These are phyloP conservation scores for Atrina japonica DNA, from an alignment of 2,888 invertebrate species.

Conservation along the genomic window DNA sequence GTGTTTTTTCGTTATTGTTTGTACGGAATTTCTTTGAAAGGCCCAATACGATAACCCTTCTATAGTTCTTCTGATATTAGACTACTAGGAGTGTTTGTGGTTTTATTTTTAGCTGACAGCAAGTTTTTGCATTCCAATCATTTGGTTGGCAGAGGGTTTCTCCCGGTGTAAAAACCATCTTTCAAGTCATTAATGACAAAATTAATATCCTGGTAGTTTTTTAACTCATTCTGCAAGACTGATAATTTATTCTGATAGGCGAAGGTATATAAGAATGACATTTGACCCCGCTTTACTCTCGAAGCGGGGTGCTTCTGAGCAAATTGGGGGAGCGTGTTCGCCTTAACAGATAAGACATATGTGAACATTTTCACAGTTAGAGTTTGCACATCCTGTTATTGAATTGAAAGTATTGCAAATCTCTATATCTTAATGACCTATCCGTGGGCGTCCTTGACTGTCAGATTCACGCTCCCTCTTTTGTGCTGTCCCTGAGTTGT, in stretches of 20 bases:
- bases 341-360: constrained; percentile 17
- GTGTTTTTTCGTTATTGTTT: constrained; percentile 22
- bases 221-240: constrained; percentile 8
- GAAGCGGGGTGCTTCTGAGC: constrained; percentile 6
- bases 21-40: constrained; percentile 21
- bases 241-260: constrained; percentile 4
- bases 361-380: constrained; percentile 12
- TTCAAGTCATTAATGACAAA: constrained; percentile 19
- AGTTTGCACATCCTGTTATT: not conserved
- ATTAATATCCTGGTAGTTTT: no score
- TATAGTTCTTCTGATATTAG: constrained; percentile 19
- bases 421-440: not conserved
- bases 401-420: constrained; percentile 14
- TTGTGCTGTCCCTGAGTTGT: no score
- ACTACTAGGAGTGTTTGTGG: not conserved
- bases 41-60: constrained; percentile 22
- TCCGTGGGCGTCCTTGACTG: not conserved
- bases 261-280: not conserved
- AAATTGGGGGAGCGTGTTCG: constrained; percentile 3
- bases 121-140: constrained; percentile 29
- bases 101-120: constrained; percentile 19
- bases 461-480: constrained; percentile 1
- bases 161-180: constrained; percentile 24
- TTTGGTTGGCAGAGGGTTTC: not conserved
- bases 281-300: not conserved